Conservation (phyloP, 2,888 invertebrate species). For the Chironomus riparius region DNA sequence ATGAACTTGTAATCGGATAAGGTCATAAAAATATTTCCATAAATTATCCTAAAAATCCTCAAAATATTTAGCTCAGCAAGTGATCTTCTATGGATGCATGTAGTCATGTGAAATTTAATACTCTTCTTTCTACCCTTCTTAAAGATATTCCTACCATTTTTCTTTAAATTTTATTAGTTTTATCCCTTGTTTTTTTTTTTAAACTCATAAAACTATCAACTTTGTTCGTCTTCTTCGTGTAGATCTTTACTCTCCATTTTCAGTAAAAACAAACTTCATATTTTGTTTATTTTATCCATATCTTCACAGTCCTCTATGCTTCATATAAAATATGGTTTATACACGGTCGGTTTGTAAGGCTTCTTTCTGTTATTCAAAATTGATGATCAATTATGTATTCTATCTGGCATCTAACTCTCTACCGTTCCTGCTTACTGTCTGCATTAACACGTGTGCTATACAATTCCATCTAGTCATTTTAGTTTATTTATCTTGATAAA, state of each 20-base stretch:
- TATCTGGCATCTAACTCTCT: background rate
- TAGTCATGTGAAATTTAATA: slow-evolving; percentile 16
- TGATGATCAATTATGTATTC: slow-evolving; percentile 20
- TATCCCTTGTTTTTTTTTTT: slow-evolving; percentile 13
- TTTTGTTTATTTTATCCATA: slow-evolving; percentile 17
- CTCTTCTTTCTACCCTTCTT: slow-evolving; percentile 19
- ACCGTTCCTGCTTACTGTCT: no score
- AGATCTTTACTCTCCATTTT: no score
- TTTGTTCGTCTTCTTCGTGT: background rate
- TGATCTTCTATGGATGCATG: slow-evolving; percentile 4
- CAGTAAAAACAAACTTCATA: slow-evolving; percentile 1
- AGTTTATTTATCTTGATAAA: background rate
- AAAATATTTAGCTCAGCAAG: slow-evolving; percentile 17
- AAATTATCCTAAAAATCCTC: background rate
- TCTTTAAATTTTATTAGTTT: slow-evolving; percentile 7
- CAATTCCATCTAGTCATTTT: no score
- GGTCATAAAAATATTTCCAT: slow-evolving; percentile 12
- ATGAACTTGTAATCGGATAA: slow-evolving; percentile 19
- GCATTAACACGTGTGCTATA: slow-evolving; percentile 6
- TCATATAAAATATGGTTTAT: no score
- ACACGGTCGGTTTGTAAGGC: background rate
- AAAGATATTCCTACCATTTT: background rate
- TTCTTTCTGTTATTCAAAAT: background rate
- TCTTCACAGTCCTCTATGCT: background rate
- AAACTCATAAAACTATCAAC: background rate